Conservation (phyloP, 2,797 vertebrate genomes). For the Myotis findleyi region DNA sequence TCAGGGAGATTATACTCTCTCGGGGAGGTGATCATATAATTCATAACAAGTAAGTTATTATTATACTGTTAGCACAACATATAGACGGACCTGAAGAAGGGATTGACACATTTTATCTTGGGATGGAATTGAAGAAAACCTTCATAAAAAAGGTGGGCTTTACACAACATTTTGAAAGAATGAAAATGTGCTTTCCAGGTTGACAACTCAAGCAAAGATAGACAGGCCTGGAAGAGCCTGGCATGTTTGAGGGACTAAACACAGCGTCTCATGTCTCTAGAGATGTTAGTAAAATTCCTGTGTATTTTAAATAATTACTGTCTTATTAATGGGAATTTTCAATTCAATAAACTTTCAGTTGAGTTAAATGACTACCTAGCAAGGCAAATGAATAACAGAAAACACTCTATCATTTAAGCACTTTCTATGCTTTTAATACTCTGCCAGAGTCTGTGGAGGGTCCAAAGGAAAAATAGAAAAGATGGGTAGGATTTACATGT, state of each 20-base stretch:
- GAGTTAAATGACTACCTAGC: neutral
- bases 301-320: neutral
- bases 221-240: neutral
- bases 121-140: neutral
- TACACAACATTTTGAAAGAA: neutral
- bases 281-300: neutral
- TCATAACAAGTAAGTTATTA: neutral
- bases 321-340: neutral
- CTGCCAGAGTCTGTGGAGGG: neutral
- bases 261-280: neutral
- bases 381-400: conserved; percentile 13
- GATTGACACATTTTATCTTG: neutral
- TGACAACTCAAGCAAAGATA: neutral
- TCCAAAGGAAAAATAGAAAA: neutral
- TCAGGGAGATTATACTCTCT: neutral
- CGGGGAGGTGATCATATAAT: neutral
- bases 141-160: neutral
- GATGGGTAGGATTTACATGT: neutral
- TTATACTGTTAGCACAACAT: neutral
- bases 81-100: neutral
- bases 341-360: neutral
- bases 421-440: neutral
- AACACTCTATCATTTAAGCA: neutral
- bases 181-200: neutral
- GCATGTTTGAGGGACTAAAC: neutral